These are phyloP conservation scores for Thamnophis elegans DNA, from an alignment of 2,797 vertebrate species.

Conservation along the genomic window DNA sequence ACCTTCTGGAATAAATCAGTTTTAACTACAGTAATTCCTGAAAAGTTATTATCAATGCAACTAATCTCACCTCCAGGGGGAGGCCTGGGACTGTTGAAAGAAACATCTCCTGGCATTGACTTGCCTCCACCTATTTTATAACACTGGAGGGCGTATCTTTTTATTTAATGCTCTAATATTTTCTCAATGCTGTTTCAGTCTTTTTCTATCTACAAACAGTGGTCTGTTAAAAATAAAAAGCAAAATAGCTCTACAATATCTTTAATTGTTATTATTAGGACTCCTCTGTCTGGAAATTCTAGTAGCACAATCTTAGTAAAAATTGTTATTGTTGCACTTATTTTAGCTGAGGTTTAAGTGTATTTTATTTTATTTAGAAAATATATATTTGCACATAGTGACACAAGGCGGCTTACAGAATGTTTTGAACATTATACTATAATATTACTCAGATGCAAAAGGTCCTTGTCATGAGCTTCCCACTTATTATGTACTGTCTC, in stretches of 20 bases:
- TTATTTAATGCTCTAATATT: not conserved
- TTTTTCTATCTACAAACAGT: not conserved
- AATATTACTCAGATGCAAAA: not conserved
- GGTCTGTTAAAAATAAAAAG: not conserved
- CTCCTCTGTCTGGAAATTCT: not conserved
- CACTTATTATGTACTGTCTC: not conserved
- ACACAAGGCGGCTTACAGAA: too few species aligned
- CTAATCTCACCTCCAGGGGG: not conserved
- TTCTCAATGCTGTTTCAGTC: not conserved
- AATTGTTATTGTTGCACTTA: not conserved
- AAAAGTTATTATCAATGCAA: not conserved
- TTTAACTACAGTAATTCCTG: not conserved
- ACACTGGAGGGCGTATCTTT: not conserved
- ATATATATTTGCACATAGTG: too few species aligned
- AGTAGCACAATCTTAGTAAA: not conserved
- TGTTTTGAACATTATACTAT: not conserved
- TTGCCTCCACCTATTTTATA: not conserved
- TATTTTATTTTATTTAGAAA: not conserved
- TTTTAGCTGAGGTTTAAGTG: not conserved
- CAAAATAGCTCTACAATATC: not conserved
- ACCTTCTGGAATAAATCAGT: not conserved
- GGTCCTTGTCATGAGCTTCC: not conserved
- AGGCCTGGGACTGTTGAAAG: not conserved
- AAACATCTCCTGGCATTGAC: not conserved
- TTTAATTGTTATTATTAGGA: not conserved